These are phyloP conservation scores for Cerastis leucographa DNA, from an alignment of 2,888 invertebrate species.

Conservation along the genomic window DNA sequence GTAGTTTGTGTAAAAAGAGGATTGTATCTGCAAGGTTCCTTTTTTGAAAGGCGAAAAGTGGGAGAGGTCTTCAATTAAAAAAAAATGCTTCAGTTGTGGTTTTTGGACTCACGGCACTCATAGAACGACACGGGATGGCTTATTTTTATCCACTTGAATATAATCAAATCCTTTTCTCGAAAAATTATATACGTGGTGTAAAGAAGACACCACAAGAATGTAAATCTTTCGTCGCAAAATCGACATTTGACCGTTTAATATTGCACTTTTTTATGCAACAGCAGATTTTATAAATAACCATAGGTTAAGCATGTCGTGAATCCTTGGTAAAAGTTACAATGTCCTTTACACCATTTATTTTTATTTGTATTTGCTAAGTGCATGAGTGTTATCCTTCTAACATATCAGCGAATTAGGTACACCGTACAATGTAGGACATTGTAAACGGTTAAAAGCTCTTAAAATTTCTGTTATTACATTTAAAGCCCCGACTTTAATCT, in stretches of 20 bases:
- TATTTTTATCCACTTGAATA: neutral
- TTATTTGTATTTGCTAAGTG: slow-evolving; percentile 8
- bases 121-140: neutral
- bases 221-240: neutral
- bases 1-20: neutral
- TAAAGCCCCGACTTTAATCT: slow-evolving; percentile 42
- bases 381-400: slow-evolving; percentile 14
- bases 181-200: neutral
- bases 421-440: slow-evolving; percentile 48
- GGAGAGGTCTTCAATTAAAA: neutral
- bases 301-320: neutral
- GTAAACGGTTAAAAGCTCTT: slow-evolving; percentile 41
- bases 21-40: neutral
- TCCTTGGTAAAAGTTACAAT: neutral
- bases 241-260: neutral
- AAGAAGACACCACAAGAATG: neutral
- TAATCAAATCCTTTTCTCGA: neutral
- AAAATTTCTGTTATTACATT: slow-evolving; percentile 51
- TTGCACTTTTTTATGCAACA: neutral
- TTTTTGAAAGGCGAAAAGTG: neutral
- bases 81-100: neutral
- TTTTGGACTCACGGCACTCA: neutral
- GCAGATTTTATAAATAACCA: neutral
- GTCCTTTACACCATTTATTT: neutral
- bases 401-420: slow-evolving; percentile 19